Conservation (phyloP, 1,140 invertebrate species). For the Melanaphis sacchari region DNA sequence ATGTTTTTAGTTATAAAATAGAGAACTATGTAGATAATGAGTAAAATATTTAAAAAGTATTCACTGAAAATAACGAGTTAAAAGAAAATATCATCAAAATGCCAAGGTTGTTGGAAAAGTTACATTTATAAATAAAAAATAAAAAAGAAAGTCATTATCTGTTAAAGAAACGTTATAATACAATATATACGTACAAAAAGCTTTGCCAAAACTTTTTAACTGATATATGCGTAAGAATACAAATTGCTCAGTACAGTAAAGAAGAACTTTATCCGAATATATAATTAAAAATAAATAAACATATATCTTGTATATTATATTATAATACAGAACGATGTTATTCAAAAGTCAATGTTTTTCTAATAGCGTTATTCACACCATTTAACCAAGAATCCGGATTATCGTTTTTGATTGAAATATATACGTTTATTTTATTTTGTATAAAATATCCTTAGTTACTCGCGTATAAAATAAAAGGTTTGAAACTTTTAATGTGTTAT, state of each 20-base stretch:
- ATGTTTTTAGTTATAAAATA: background rate
- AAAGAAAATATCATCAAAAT: background rate
- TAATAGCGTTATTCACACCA: slow-evolving; percentile 39
- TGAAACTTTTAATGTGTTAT: slow-evolving; percentile 39
- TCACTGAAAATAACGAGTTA: no score
- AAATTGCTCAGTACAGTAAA: background rate
- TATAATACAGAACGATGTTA: background rate
- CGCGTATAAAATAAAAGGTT: background rate
- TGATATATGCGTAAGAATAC: slow-evolving; percentile 2
- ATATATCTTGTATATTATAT: background rate
- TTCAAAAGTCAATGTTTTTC: slow-evolving; percentile 14
- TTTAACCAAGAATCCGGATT: slow-evolving; percentile 32
- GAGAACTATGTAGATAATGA: background rate
- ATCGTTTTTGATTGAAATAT: background rate
- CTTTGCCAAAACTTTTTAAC: slow-evolving; percentile 23
- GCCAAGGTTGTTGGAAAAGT: background rate
- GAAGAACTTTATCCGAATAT: slow-evolving; percentile 24
- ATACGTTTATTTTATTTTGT: background rate
- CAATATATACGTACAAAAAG: background rate
- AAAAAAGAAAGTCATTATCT: background rate
- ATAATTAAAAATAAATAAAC: slow-evolving; percentile 8
- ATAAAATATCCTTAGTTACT: background rate
- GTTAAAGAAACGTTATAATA: background rate
- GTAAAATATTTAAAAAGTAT: background rate
- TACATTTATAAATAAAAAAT: background rate